These are phyloP conservation scores for Morpho helenor DNA, from an alignment of 2,888 invertebrate species.

Conservation along the genomic window DNA sequence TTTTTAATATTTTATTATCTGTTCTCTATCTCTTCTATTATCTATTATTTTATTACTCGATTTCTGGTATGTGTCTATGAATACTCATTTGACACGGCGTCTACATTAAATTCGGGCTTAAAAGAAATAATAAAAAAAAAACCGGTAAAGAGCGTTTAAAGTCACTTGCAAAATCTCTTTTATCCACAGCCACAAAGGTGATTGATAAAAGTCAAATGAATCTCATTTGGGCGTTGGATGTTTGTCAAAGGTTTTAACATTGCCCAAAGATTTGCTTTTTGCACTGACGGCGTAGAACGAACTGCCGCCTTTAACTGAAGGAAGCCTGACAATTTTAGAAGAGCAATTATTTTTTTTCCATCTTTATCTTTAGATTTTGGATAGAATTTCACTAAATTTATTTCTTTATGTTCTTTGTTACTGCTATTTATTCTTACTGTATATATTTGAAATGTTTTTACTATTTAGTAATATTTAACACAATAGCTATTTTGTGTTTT, in stretches of 20 bases:
- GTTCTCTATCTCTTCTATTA: too few relatives aligned
- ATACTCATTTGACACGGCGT: too few relatives aligned
- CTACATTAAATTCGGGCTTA: too few relatives aligned
- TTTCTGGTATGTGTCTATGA: too few relatives aligned
- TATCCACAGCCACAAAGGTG: background rate
- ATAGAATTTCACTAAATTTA: background rate
- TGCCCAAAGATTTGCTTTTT: slow-evolving; percentile 6
- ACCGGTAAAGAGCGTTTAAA: background rate
- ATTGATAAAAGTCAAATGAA: slow-evolving; percentile 11
- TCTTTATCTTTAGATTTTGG: background rate
- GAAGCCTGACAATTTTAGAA: slow-evolving; percentile 3
- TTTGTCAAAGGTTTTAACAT: slow-evolving; percentile 8
- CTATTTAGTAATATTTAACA: too few relatives aligned
- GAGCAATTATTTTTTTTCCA: slow-evolving; percentile 3
- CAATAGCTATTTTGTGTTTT: too few relatives aligned
- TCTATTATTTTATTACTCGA: too few relatives aligned
- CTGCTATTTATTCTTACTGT: too few relatives aligned
- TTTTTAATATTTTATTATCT: too few relatives aligned
- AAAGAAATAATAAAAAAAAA: background rate
- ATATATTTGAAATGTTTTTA: too few relatives aligned
- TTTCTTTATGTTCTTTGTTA: background rate
- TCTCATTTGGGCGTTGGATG: slow-evolving; percentile 3
- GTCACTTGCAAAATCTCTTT: too few relatives aligned
- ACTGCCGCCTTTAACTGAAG: background rate
- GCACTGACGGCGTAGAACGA: background rate